A percentile compares a stretch with the other conserved stretches of the same genome.
Evolutionary conservation across 2,888 invertebrate genomes (phyloP).

Genomic region (Cheilosia soror): DNA sequence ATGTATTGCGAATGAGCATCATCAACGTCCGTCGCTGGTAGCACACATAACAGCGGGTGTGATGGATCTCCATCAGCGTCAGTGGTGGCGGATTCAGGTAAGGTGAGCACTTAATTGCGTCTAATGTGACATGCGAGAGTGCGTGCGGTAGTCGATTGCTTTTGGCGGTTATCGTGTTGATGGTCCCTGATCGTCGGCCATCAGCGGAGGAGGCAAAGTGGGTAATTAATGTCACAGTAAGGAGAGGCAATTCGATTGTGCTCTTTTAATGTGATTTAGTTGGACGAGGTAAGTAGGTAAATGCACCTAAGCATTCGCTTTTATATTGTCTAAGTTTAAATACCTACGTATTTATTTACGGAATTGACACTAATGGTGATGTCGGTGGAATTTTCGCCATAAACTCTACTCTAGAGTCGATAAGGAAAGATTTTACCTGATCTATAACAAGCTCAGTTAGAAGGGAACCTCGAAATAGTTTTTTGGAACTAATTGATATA

Average conservation of each 20-base stretch:
- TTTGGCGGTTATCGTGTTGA: background rate
- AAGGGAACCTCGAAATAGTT: too few relatives aligned
- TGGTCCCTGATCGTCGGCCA: background rate
- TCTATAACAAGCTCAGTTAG: too few relatives aligned
- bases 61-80: conserved; percentile 6
- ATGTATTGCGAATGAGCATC: conserved; percentile 35
- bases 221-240: background rate
- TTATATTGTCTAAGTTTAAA: too few relatives aligned
- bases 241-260: background rate
- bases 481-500: too few relatives aligned
- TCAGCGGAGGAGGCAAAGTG: background rate
- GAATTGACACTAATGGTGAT: too few relatives aligned
- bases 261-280: background rate
- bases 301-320: too few relatives aligned
- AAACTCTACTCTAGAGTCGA: too few relatives aligned
- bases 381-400: too few relatives aligned
- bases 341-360: too few relatives aligned
- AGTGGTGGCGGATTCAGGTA: conserved; percentile 18
- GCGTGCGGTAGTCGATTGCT: conserved; percentile 15
- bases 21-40: conserved; percentile 26
- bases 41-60: conserved; percentile 34
- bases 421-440: too few relatives aligned
- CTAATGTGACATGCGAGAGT: conserved; percentile 41
- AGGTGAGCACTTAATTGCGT: conserved; percentile 47
- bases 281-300: too few relatives aligned